These are phyloP conservation scores for Drosophila atroscutellata DNA, from an alignment of 2,888 invertebrate species.

Conservation along the genomic window DNA sequence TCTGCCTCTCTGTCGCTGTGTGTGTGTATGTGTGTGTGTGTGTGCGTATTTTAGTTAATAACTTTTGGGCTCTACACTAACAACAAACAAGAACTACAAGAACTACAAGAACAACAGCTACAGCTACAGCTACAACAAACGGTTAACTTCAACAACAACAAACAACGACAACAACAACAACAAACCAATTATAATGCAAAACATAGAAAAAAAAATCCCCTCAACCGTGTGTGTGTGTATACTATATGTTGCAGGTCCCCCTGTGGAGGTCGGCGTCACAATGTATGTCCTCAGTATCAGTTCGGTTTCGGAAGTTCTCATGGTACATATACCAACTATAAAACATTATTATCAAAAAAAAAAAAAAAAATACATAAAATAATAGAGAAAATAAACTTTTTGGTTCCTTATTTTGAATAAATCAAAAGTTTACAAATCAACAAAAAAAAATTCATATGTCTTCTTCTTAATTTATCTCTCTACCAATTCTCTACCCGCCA, in stretches of 20 bases:
- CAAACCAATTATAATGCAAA: conserved; percentile 37
- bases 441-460: conserved; percentile 56
- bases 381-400: conserved; percentile 43
- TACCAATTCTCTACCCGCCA: conserved; percentile 31
- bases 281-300: conserved; percentile 99
- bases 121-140: conserved; percentile 7
- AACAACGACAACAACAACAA: conserved; percentile 26
- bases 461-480: conserved; percentile 53
- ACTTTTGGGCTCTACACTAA: conserved; percentile 37
- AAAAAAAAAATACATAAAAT: conserved; percentile 7
- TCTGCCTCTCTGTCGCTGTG: conserved; percentile 4
- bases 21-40: conserved; percentile 6
- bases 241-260: conserved; percentile 93
- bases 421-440: conserved; percentile 37
- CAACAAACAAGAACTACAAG: conserved; percentile 11
- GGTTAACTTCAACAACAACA: conserved; percentile 21
- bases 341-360: conserved; percentile 39
- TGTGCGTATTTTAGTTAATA: conserved; percentile 29
- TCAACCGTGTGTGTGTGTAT: conserved; percentile 84
- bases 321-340: conserved; percentile 88
- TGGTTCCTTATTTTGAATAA: conserved; percentile 26
- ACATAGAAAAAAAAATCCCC: conserved; percentile 51
- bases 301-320: conserved; percentile 99
- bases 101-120: background rate
- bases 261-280: conserved; percentile 98